Percentiles rank a stretch among this genome's conserved stretches.
Evolutionary conservation across 2,113 vertebrate genomes (phyloP).

Genomic region (Antidorcas marsupialis): DNA sequence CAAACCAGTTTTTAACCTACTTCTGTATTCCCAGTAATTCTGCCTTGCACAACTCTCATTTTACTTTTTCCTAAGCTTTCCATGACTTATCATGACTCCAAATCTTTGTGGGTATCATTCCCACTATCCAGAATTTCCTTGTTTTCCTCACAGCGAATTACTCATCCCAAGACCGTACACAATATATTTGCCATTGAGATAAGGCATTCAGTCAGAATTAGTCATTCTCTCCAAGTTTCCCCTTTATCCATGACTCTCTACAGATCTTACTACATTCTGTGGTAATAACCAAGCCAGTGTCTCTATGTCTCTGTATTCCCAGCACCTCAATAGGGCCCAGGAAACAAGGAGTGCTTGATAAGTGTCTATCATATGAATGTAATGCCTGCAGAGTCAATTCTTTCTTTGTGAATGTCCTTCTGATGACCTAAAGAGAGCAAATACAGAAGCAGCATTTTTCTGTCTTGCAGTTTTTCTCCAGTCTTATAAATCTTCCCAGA

Average conservation of each 20-base stretch:
- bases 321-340: not conserved
- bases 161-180: not conserved
- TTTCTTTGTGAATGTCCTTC: not conserved
- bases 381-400: not conserved
- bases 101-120: not conserved
- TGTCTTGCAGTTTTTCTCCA: not conserved
- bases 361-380: not conserved
- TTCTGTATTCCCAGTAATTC: not conserved
- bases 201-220: not conserved
- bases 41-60: not conserved
- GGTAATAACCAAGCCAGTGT: not conserved
- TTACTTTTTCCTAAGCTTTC: not conserved
- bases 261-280: not conserved
- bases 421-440: not conserved
- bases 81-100: not conserved
- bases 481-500: not conserved
- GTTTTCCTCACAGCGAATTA: not conserved
- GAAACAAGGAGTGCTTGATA: not conserved
- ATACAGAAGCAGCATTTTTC: constrained; percentile 5
- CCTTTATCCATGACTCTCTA: not conserved
- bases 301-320: not conserved
- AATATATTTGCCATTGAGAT: not conserved
- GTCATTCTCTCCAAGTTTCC: not conserved
- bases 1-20: not conserved
- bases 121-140: not conserved